phyloP scores from a whole-genome alignment of 2,797 vertebrate species.

The Ctenosaura bakeri region DNA sequence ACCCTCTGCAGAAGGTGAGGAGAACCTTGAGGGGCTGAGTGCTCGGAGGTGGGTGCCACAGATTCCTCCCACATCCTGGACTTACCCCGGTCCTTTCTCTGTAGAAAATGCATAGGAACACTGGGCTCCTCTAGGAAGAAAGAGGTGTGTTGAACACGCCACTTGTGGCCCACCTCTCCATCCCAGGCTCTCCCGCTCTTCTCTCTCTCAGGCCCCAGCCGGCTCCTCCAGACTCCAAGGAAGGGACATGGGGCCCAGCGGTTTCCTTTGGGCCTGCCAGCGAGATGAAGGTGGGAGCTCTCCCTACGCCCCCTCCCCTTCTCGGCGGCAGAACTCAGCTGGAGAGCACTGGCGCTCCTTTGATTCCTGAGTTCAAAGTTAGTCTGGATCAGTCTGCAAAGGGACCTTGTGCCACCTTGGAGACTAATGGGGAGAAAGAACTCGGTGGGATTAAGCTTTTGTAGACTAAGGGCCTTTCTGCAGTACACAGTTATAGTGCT shows the following conservation, averaged over 20 bases:
- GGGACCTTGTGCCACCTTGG: no score
- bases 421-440: no score
- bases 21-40: no score
- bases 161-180: background rate
- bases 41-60: no score
- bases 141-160: no score
- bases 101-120: background rate
- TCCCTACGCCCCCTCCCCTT: background rate
- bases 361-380: no score
- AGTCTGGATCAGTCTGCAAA: no score
- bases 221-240: background rate
- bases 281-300: slow-evolving; percentile 26
- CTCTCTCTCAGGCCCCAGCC: background rate
- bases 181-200: background rate
- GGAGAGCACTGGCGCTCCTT: background rate
- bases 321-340: background rate
- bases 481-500: no score
- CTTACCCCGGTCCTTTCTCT: no score
- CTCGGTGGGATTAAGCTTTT: no score
- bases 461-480: no score
- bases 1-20: background rate
- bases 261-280: slow-evolving; percentile 33
- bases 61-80: background rate
- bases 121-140: background rate
- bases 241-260: no score